Conservation (phyloP, 2,797 vertebrate genomes). For the Eulemur coronatus region DNA sequence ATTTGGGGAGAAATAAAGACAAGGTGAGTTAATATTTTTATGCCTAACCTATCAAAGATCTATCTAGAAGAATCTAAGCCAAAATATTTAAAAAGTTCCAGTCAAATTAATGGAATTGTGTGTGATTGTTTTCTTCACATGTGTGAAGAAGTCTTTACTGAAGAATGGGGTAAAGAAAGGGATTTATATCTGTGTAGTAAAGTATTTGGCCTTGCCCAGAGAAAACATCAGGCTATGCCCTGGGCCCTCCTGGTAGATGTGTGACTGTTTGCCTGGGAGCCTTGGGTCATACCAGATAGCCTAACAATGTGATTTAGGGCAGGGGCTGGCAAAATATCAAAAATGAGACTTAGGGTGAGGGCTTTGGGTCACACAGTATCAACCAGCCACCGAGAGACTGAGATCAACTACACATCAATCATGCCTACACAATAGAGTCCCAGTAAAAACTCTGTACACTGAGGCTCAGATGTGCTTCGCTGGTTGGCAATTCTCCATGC, state of each 20-base stretch:
- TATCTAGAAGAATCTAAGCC: not conserved
- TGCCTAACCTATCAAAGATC: not conserved
- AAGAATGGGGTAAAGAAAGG: not conserved
- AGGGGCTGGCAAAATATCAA: not conserved
- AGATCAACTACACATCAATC: not conserved
- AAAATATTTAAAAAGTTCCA: conserved; percentile 16
- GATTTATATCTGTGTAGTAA: not conserved
- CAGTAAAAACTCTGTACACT: not conserved
- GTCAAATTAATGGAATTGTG: not conserved
- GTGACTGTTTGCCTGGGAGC: not conserved
- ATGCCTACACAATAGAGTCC: not conserved
- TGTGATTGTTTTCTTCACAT: not conserved
- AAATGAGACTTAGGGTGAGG: not conserved
- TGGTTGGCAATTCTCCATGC: not conserved
- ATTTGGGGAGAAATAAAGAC: not conserved
- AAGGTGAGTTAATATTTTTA: not conserved
- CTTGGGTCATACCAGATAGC: not conserved
- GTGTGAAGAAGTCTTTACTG: not conserved
- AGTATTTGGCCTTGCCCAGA: not conserved
- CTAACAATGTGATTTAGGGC: not conserved
- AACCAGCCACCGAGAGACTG: not conserved
- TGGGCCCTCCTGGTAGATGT: not conserved
- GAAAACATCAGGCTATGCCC: not conserved
- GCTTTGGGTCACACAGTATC: not conserved
- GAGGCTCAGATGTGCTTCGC: not conserved